phyloP scores from a whole-genome alignment of 2,888 invertebrate genomes.

The Pseudanteris insignis region DNA sequence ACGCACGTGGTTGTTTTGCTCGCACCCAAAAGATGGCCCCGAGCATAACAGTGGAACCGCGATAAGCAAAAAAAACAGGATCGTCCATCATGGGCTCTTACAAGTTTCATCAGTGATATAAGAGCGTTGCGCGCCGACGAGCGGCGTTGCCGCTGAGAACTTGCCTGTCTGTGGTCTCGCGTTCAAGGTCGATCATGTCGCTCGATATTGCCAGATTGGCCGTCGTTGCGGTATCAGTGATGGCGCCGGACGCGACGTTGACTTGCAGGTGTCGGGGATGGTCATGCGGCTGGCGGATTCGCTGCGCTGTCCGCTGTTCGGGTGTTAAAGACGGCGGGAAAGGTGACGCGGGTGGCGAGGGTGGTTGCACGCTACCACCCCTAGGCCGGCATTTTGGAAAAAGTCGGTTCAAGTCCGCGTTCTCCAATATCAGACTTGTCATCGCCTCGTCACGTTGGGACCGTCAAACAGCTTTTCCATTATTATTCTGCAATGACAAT shows the following conservation, averaged over 20 bases:
- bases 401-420: conserved; percentile 65
- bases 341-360: conserved; percentile 51
- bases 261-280: conserved; percentile 53
- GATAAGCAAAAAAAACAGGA: too few species aligned
- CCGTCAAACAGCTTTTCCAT: conserved; percentile 59
- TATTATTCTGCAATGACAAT: conserved; percentile 50
- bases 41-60: too few species aligned
- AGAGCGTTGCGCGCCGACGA: not conserved
- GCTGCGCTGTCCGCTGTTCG: conserved; percentile 45
- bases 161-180: conserved; percentile 64
- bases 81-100: too few species aligned
- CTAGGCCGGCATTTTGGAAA: conserved; percentile 67
- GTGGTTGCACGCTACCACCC: conserved; percentile 59
- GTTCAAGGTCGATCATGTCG: conserved; percentile 65
- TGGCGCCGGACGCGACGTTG: conserved; percentile 45
- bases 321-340: conserved; percentile 21
- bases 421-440: conserved; percentile 67
- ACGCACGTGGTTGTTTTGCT: too few species aligned
- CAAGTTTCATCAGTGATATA: too few species aligned
- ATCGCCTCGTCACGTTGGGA: conserved; percentile 63
- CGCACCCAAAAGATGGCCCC: too few species aligned
- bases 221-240: conserved; percentile 50
- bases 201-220: conserved; percentile 49
- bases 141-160: conserved; percentile 23
- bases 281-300: conserved; percentile 61